Percentiles rank a stretch among this genome's conserved stretches.
phyloP scores from a whole-genome alignment of 2,113 vertebrate species.

The Gambusia holbrooki region DNA sequence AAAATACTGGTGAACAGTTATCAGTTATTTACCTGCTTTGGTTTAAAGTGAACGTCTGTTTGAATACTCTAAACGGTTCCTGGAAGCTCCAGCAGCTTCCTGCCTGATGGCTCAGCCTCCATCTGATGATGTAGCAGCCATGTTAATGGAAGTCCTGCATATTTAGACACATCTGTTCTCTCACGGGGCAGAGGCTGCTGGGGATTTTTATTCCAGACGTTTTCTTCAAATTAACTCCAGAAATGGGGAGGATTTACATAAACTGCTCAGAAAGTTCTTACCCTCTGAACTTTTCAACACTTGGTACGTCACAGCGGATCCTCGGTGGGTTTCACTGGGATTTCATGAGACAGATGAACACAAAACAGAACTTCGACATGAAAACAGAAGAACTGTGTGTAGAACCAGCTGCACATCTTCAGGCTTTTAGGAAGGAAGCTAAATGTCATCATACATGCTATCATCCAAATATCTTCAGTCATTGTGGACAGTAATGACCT shows the following conservation, averaged over 20 bases:
- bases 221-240: constrained; percentile 8
- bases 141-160: constrained; percentile 41
- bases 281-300: neutral
- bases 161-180: constrained; percentile 61
- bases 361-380: neutral
- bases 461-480: no score
- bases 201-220: constrained; percentile 25
- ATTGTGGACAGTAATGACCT: no score
- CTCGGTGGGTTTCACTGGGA: neutral
- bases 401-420: no score
- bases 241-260: neutral
- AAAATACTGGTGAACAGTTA: constrained; percentile 14
- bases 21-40: constrained; percentile 24
- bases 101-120: neutral
- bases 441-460: no score
- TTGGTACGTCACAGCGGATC: neutral
- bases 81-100: neutral
- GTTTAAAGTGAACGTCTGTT: neutral
- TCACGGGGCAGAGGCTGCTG: constrained; percentile 30
- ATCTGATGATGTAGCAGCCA: constrained; percentile 25
- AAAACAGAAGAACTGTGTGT: neutral
- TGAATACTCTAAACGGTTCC: neutral
- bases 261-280: neutral
- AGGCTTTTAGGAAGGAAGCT: no score
- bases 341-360: neutral